phyloP scores from a whole-genome alignment of 1,140 invertebrate species.

The Stegodyphus dumicola region DNA sequence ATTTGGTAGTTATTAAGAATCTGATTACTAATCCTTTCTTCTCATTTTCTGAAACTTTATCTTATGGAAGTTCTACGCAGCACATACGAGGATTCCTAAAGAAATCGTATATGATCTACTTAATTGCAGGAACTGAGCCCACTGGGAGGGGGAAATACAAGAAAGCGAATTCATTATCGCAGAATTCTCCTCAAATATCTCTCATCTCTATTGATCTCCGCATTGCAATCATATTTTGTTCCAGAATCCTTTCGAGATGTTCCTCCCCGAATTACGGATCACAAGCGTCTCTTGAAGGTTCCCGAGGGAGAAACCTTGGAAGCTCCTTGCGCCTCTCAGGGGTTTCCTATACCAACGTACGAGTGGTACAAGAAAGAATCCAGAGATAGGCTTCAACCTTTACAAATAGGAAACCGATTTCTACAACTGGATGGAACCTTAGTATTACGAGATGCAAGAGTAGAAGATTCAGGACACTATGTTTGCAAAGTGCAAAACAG shows the following conservation, averaged over 20 bases:
- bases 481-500: slow-evolving; percentile 64
- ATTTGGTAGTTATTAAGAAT: too few species aligned
- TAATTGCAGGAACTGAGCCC: too few species aligned
- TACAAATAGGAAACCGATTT: slow-evolving; percentile 62
- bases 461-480: slow-evolving; percentile 62
- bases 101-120: too few species aligned
- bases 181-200: too few species aligned
- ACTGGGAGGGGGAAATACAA: too few species aligned
- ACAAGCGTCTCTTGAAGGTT: slow-evolving; percentile 62
- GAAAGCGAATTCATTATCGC: too few species aligned
- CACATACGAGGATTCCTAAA: too few species aligned
- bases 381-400: slow-evolving; percentile 9
- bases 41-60: too few species aligned
- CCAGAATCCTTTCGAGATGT: slow-evolving; percentile 21
- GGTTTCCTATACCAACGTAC: slow-evolving; percentile 64
- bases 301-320: slow-evolving; percentile 65
- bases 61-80: too few species aligned
- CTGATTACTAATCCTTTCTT: too few species aligned
- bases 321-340: slow-evolving; percentile 68
- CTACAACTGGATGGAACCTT: slow-evolving; percentile 64
- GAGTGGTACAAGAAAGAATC: slow-evolving; percentile 63
- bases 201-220: too few species aligned
- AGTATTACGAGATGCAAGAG: slow-evolving; percentile 56
- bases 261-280: slow-evolving; percentile 63
- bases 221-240: not conserved